Conservation (phyloP, 1,140 invertebrate genomes). For the Trinorchestia longiramus region DNA sequence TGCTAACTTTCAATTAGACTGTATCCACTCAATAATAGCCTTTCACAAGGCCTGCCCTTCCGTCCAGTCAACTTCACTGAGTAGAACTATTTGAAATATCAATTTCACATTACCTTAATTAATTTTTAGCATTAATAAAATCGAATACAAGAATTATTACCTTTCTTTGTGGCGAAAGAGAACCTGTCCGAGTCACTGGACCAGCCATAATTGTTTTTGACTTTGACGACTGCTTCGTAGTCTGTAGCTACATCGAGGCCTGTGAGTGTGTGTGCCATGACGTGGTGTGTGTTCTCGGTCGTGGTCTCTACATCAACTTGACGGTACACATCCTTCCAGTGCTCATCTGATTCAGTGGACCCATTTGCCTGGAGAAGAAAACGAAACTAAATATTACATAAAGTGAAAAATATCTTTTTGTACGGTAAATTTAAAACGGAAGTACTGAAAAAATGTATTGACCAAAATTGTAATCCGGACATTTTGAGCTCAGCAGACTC, state of each 20-base stretch:
- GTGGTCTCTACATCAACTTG: conserved; percentile 37
- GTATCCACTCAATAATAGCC: too few relatives aligned
- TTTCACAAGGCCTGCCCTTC: too few relatives aligned
- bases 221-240: conserved; percentile 63
- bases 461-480: background rate
- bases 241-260: conserved; percentile 64
- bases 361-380: conserved; percentile 57
- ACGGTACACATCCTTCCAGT: conserved; percentile 59
- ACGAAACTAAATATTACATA: background rate
- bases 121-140: too few relatives aligned
- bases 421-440: background rate
- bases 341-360: conserved; percentile 58
- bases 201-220: conserved; percentile 67
- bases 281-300: conserved; percentile 49
- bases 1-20: too few relatives aligned
- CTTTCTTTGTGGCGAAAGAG: conserved; percentile 65
- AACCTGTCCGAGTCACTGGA: conserved; percentile 64
- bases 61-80: too few relatives aligned
- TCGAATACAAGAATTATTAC: background rate
- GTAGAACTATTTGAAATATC: too few relatives aligned
- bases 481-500: background rate
- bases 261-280: conserved; percentile 59
- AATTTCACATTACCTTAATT: too few relatives aligned
- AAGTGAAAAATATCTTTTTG: background rate
- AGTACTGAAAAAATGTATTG: too few relatives aligned